Base-by-base conservation (phyloP, 1,140 invertebrate genomes). In the Drosophila sturtevanti region DNA sequence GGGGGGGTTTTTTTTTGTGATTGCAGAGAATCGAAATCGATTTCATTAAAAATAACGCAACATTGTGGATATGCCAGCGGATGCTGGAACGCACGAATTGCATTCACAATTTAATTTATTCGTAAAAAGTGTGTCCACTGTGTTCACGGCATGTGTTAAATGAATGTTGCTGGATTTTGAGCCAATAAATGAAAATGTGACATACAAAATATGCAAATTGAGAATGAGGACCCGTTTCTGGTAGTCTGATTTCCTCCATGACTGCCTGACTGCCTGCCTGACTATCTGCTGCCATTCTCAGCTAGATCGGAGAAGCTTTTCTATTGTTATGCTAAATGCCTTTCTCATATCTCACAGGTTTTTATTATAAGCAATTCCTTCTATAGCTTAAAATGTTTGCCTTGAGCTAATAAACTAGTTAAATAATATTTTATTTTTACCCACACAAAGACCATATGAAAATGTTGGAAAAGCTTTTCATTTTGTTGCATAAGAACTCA, bases 1-100 rank as follows among this genome's bases (percentile, higher is more conserved):
- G 9, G 38, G 54, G 55, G 21, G n/a, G n/a, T n/a, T n/a, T 31
- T 31, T 51, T 60, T 37, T 52, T 44, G n/a, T 9, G 24, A 72
- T 12, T 16, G 22, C 38, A 14, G 18, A 59, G 56, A 54, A n/a
- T n/a, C n/a, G n/a, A n/a, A 55, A 54, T 16, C 60, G 64, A 76
- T 78, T 75, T 72, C 64, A 68, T 78, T 78, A 76, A 76, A 48
- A 76, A 78, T 71, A 78, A 76, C 68, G 68, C 68, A 71, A 63
- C 63, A 68, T 76, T 63, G 63, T 78, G 24, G 31, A 61, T 37
- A 63, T 21, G 38, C 37, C 34, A 34, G 34, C 41, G 58, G 62
- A 34, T 54, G 27, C 14, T 62, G 31, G 34, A 58, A 61, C 37
- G 69, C 70, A 62, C 62, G 76, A 78, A 72, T 76, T 72, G 76